These are phyloP conservation scores for Rhinogobius similis DNA, from an alignment of 2,113 vertebrate species.

Conservation along the genomic window DNA sequence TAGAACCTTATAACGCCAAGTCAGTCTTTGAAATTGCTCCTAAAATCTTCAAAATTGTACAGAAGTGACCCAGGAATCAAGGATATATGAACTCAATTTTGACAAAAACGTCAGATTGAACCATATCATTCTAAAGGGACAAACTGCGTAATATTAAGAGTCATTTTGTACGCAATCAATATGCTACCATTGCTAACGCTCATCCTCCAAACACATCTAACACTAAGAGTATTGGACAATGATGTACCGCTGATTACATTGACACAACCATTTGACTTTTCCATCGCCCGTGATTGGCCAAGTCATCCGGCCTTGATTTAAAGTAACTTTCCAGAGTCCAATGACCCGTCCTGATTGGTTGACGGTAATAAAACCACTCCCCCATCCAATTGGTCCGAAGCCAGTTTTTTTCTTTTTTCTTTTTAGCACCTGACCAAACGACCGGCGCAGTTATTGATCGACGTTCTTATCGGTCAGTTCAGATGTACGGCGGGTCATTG, in stretches of 20 bases:
- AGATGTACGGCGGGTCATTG: slow-evolving; percentile 5
- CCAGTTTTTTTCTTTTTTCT: neutral
- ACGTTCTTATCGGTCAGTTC: neutral
- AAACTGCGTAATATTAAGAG: no score
- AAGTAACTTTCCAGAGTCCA: neutral
- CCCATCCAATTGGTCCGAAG: neutral
- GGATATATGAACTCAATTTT: no score
- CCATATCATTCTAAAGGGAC: no score
- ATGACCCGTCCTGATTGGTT: neutral
- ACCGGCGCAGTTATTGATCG: slow-evolving; percentile 6
- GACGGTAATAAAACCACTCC: slow-evolving; percentile 6
- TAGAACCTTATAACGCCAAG: no score
- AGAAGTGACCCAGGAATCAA: no score
- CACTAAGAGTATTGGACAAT: neutral
- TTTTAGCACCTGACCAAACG: slow-evolving; percentile 3
- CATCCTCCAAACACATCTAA: neutral
- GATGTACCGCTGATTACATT: neutral
- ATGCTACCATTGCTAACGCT: neutral
- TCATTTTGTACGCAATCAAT: neutral
- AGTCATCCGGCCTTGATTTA: slow-evolving; percentile 3
- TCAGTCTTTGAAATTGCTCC: no score
- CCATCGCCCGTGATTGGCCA: neutral
- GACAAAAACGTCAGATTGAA: no score
- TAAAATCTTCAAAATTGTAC: no score
- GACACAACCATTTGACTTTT: neutral